Evolutionary conservation across 2,797 vertebrate genomes (phyloP), one percentile per base, ranked within the genome.

Genomic region (Limosa lapponica): DNA sequence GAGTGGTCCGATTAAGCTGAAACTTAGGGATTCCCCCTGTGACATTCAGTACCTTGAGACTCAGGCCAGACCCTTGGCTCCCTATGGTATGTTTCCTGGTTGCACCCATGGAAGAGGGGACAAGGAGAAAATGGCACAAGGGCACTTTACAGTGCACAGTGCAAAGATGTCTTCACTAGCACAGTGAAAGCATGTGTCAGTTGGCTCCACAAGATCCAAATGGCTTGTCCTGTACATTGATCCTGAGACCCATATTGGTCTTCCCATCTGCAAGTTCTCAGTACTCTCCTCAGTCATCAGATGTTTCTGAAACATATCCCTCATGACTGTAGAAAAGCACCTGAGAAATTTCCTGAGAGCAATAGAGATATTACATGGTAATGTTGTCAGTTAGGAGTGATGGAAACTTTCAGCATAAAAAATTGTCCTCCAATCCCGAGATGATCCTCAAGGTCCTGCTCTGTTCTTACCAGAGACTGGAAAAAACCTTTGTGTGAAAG

Each of bases 131-230:
- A 39, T 44, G 48, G 16, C 30, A 25, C 4, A 52, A 39, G 6
- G 24, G 1, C 11, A 57, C 17, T 89, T 70, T 37, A 18, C 20
- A 34, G 24, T 7, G 37, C 30, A 71, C 3, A 11, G 8, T 49
- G 49, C 8, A 54, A 59, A 73, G 8, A 4, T 23, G 7, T 62
- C 30, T 69, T n/a, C 30, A 16, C 8, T 7, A 64, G 11, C 30
- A 7, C 5, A 57, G 10, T 13, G 22, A 48, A 86, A 43, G 4
- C 0, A 0, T 48, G 7, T 24, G 3, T 11, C 30, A 58, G 6
- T 2, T 52, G 13, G 28, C 52, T 70, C 30, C n/a, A 57, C 5
- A 89, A 70, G 22, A 5, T 37, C 19, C 1, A 0, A 52, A 10
- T 22, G 36, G 4, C 24, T 52, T 81, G 19, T 46, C 27, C 6